Evolutionary conservation across 2,113 vertebrate genomes (phyloP).

Genomic region (Calypte anna): DNA sequence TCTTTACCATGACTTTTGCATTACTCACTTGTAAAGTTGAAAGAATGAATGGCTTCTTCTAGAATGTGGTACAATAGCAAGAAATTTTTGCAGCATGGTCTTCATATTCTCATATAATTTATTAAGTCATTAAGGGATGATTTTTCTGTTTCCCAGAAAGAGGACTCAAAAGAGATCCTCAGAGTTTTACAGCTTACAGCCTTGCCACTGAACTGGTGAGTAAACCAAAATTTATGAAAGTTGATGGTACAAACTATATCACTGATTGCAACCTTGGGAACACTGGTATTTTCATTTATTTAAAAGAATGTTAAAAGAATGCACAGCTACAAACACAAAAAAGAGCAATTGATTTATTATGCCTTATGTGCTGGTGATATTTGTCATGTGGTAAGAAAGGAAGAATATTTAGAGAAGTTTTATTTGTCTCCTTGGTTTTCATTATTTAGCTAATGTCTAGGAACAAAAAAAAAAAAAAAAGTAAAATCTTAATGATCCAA

Average conservation of each 20-base stretch:
- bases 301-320: neutral
- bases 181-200: neutral
- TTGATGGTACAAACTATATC: neutral
- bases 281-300: neutral
- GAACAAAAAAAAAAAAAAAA: conserved; percentile 33
- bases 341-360: conserved; percentile 27
- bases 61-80: neutral
- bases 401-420: conserved; percentile 24
- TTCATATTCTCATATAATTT: neutral
- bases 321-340: neutral
- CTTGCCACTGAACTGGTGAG: neutral
- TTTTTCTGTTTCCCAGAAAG: neutral
- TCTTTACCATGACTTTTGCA: neutral
- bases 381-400: conserved; percentile 51
- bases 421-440: conserved; percentile 31
- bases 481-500: conserved; percentile 43
- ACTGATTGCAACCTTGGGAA: neutral
- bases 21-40: neutral
- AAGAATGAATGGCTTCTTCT: neutral
- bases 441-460: conserved; percentile 13
- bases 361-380: conserved; percentile 8
- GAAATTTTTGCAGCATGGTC: neutral
- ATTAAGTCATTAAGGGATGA: neutral
- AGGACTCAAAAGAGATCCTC: neutral
- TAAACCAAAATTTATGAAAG: neutral